A percentile compares a stretch with the other conserved stretches of the same genome.
Conservation (phyloP, 2,797 vertebrate genomes). For the Oreochromis grahami region DNA sequence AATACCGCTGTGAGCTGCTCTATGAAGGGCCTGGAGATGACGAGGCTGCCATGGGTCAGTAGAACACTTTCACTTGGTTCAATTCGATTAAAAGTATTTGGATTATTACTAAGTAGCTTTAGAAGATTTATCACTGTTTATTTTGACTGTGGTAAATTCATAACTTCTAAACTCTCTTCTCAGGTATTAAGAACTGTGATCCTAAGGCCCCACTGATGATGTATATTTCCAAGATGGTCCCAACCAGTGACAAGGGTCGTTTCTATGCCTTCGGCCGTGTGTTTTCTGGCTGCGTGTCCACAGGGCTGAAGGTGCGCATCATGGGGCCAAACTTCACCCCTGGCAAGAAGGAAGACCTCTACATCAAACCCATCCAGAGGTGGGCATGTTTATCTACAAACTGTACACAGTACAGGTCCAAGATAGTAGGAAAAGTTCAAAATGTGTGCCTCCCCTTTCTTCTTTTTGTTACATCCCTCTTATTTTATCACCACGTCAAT, state of each 20-base stretch:
- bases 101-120: background rate
- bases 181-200: constrained; percentile 95
- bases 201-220: constrained; percentile 94
- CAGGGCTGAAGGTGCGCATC: constrained; percentile 92
- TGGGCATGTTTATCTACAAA: constrained; percentile 31
- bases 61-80: background rate
- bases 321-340: constrained; percentile 96
- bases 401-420: background rate
- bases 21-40: constrained; percentile 93
- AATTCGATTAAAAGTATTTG: background rate
- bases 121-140: background rate
- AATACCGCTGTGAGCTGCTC: constrained; percentile 92
- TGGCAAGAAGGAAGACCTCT: constrained; percentile 95
- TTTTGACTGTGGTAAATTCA: background rate
- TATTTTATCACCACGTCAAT: background rate
- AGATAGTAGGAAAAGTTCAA: background rate
- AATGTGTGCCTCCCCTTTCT: background rate
- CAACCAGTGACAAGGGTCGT: constrained; percentile 92
- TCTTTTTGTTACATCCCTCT: background rate
- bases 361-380: constrained; percentile 95
- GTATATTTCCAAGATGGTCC: constrained; percentile 99
- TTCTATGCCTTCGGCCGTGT: constrained; percentile 95
- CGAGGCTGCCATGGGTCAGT: constrained; percentile 91
- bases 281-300: constrained; percentile 91
- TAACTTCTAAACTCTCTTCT: background rate